Conservation (phyloP, 2,797 vertebrate species). For the Enteromius mattozi region DNA sequence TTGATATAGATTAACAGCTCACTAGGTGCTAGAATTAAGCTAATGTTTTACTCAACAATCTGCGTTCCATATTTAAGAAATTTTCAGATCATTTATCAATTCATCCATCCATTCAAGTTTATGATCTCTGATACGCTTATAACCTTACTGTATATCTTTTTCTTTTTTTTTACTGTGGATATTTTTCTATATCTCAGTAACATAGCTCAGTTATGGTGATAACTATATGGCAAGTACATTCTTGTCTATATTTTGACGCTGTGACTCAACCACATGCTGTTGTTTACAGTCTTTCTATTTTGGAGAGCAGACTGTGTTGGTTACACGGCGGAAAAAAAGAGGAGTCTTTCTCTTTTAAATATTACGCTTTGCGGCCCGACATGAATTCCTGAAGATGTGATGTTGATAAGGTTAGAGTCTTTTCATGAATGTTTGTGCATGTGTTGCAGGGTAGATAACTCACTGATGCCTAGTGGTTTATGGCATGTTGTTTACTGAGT, state of each 20-base stretch:
- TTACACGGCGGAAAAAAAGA: constrained; percentile 2
- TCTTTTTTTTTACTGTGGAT: not conserved
- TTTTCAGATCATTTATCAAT: not conserved
- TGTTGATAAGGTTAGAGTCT: constrained; percentile 33
- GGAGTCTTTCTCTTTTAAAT: not conserved
- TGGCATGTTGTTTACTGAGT: constrained; percentile 54
- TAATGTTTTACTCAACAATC: not conserved
- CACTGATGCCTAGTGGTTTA: constrained; percentile 34
- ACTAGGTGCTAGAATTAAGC: not conserved
- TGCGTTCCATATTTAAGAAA: not conserved
- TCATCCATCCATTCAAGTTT: not conserved
- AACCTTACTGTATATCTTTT: not conserved
- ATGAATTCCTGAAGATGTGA: not conserved
- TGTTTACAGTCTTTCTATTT: constrained; percentile 70
- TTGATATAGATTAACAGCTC: not conserved
- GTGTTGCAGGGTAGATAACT: constrained; percentile 22
- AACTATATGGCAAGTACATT: constrained; percentile 57
- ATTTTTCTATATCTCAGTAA: constrained; percentile 14
- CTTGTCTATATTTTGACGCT: constrained; percentile 69
- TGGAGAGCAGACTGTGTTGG: constrained; percentile 46
- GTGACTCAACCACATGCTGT: constrained; percentile 57
- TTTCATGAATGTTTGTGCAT: constrained; percentile 17
- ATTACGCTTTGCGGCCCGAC: constrained; percentile 28
- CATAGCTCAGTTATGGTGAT: constrained; percentile 55
- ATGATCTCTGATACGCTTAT: not conserved